Percentiles rank a stretch among this genome's conserved stretches.
These are phyloP conservation scores for Nothocercus julius DNA, from an alignment of 2,113 vertebrate species.

Conservation along the genomic window DNA sequence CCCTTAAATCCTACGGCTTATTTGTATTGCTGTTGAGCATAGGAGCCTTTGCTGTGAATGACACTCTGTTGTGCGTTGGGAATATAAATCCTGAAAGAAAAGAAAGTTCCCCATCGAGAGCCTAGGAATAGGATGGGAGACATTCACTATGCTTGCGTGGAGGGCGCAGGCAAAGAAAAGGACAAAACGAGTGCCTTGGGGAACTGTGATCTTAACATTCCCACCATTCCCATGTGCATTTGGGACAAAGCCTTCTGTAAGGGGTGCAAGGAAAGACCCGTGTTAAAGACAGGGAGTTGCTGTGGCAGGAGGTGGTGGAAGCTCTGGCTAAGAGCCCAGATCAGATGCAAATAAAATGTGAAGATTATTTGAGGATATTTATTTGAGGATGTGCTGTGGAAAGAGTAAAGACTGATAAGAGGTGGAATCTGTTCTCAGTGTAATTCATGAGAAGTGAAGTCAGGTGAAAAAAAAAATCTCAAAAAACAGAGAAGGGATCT, in stretches of 20 bases:
- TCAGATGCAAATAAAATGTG: neutral
- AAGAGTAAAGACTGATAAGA: neutral
- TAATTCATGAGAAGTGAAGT: neutral
- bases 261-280: neutral
- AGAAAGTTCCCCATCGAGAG: neutral
- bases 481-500: neutral
- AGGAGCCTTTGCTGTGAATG: neutral
- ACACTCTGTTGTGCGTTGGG: neutral
- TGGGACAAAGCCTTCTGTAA: neutral
- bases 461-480: neutral
- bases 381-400: neutral
- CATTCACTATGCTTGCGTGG: neutral
- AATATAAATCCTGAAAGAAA: neutral
- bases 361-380: neutral
- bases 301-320: neutral
- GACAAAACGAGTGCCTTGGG: neutral
- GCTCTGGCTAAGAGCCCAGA: neutral
- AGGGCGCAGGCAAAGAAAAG: accelerated
- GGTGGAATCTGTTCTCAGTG: neutral
- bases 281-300: neutral
- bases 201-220: neutral
- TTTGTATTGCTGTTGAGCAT: neutral
- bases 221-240: accelerated
- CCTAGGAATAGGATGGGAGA: neutral
- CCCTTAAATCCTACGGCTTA: neutral